A percentile compares a stretch with the other conserved stretches of the same genome.
Conservation (phyloP, 2,113 vertebrate genomes). For the Mastomys coucha region DNA sequence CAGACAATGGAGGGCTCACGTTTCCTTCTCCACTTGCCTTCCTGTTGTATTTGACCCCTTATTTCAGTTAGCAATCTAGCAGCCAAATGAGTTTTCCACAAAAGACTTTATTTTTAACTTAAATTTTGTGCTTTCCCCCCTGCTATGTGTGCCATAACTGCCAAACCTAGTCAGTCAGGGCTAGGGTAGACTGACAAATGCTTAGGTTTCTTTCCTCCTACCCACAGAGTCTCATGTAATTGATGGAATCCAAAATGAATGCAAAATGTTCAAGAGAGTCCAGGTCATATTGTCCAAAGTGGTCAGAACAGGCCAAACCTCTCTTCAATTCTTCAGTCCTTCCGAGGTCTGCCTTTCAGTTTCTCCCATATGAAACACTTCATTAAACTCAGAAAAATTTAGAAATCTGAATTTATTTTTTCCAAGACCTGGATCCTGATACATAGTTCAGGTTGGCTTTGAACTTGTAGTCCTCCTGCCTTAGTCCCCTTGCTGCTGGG, state of each 20-base stretch:
- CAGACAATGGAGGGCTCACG: neutral
- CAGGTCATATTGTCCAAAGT: neutral
- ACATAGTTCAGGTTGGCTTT: neutral
- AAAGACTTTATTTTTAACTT: neutral
- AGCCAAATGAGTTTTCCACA: neutral
- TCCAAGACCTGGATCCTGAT: neutral
- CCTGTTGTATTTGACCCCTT: neutral
- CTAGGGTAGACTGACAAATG: neutral
- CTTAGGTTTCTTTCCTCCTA: neutral
- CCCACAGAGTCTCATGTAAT: neutral
- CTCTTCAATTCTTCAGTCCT: neutral
- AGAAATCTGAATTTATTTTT: neutral
- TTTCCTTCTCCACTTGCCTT: neutral
- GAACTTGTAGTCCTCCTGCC: neutral
- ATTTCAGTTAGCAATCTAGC: neutral
- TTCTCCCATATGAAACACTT: neutral
- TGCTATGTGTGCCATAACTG: neutral
- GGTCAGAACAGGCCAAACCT: neutral
- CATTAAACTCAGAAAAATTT: conserved; percentile 5
- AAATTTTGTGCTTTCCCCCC: neutral
- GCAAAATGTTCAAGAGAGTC: neutral
- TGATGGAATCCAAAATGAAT: neutral
- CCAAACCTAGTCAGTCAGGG: neutral
- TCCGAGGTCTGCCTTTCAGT: neutral
- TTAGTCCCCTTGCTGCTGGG: neutral